A percentile compares a stretch with the other conserved stretches of the same genome.
These are phyloP conservation scores for Andrena trimmerana DNA, from an alignment of 2,888 invertebrate genomes.

Conservation along the genomic window DNA sequence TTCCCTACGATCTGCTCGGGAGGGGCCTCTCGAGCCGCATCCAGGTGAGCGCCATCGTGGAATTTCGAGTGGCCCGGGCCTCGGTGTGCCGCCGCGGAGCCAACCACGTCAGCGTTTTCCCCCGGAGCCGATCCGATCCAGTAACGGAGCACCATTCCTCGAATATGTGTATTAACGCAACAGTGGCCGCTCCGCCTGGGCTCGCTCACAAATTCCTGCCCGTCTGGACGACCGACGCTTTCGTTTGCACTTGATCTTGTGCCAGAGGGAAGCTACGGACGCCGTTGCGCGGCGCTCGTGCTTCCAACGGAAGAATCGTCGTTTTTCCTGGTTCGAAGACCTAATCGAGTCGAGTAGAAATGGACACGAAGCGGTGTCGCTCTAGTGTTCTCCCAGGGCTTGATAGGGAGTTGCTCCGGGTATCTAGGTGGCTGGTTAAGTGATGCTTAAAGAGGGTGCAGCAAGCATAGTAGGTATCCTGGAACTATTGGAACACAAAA, in stretches of 20 bases:
- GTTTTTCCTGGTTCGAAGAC: neutral
- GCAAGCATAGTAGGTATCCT: too few species aligned
- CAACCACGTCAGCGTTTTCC: constrained; percentile 21
- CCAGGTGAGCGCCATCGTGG: neutral
- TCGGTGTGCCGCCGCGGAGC: neutral
- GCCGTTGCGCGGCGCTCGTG: neutral
- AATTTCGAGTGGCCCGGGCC: constrained; percentile 5
- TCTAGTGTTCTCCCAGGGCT: too few species aligned
- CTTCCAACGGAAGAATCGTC: neutral
- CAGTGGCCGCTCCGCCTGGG: neutral
- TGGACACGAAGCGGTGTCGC: too few species aligned
- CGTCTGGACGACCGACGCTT: neutral
- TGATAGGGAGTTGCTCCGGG: too few species aligned
- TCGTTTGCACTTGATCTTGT: constrained; percentile 1
- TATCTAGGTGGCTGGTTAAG: too few species aligned
- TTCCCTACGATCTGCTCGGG: constrained; percentile 35
- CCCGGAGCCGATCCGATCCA: constrained; percentile 5
- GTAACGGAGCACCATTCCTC: neutral
- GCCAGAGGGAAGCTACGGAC: neutral
- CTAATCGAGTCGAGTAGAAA: neutral
- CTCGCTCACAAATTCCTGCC: neutral
- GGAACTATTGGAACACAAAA: too few species aligned
- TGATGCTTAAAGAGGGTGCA: too few species aligned
- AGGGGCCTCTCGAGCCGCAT: constrained; percentile 13
- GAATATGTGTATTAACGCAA: neutral